Percentiles rank a stretch among this genome's conserved stretches.
phyloP scores from a whole-genome alignment of 1,140 invertebrate species.

The Grapholita molesta region DNA sequence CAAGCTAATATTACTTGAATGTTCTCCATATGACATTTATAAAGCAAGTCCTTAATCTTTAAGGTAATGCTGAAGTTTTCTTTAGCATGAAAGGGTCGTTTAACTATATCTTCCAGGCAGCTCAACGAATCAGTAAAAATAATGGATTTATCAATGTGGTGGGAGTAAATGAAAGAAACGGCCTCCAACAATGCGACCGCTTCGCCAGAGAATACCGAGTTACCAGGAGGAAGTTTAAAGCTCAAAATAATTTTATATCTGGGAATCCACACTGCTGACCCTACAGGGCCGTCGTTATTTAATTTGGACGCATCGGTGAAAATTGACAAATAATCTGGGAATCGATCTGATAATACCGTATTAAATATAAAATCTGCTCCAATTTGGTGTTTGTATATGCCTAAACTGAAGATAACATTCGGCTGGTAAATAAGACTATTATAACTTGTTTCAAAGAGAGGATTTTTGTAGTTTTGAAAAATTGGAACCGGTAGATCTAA shows the following conservation, averaged over 20 bases:
- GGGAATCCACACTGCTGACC: neutral
- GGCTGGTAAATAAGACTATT: neutral
- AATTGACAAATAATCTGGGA: neutral
- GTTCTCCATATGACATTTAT: neutral
- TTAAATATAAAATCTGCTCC: too few relatives aligned
- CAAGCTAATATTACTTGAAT: neutral
- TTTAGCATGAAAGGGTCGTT: slow-evolving; percentile 3
- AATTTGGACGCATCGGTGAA: slow-evolving; percentile 16
- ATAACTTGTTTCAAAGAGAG: too few relatives aligned
- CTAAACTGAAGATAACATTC: neutral
- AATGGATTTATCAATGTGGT: neutral
- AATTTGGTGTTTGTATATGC: neutral
- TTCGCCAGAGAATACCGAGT: neutral
- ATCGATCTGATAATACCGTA: too few relatives aligned
- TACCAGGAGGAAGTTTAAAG: neutral
- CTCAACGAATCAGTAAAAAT: slow-evolving; percentile 11
- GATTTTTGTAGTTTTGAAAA: too few relatives aligned
- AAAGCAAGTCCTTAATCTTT: neutral
- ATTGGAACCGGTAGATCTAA: neutral
- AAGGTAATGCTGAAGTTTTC: neutral
- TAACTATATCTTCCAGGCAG: neutral
- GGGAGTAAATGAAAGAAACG: neutral
- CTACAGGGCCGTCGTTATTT: neutral
- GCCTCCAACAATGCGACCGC: neutral
- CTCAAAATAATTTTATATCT: neutral